Conservation (phyloP, 2,888 invertebrate species). For the Lepetodrilus schrolli region DNA sequence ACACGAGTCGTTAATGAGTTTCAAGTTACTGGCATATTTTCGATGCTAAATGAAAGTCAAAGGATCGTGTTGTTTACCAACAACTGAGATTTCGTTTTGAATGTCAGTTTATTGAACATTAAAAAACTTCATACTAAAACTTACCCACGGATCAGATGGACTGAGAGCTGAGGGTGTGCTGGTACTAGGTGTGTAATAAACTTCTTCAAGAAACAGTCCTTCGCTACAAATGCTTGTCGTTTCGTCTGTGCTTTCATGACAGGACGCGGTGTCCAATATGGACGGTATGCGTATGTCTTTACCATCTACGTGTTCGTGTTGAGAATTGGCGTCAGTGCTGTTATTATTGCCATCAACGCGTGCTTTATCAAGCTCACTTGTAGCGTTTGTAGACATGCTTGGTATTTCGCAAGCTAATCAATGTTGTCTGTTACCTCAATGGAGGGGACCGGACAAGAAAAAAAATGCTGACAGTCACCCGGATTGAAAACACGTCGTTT, state of each 20-base stretch:
- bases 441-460: not conserved
- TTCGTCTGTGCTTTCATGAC: conserved; percentile 1
- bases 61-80: too few species aligned
- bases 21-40: too few species aligned
- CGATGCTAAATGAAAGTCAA: too few species aligned
- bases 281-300: conserved; percentile 24
- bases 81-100: too few species aligned
- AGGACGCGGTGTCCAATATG: not conserved
- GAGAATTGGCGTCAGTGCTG: too few species aligned
- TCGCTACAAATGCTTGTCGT: conserved; percentile 12
- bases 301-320: not conserved
- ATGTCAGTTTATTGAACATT: too few species aligned
- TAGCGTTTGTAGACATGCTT: too few species aligned
- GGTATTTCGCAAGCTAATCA: not conserved
- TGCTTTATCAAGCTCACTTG: too few species aligned
- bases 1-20: too few species aligned
- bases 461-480: not conserved
- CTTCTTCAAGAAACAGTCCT: conserved; percentile 25
- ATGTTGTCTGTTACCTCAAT: not conserved
- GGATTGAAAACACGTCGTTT: not conserved
- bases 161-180: conserved; percentile 15
- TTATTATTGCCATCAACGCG: conserved; percentile 14
- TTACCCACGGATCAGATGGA: conserved; percentile 25
- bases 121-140: too few species aligned
- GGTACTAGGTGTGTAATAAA: conserved; percentile 20